Base-by-base conservation (phyloP, 1,140 invertebrate genomes). In the Orussus abietinus region DNA sequence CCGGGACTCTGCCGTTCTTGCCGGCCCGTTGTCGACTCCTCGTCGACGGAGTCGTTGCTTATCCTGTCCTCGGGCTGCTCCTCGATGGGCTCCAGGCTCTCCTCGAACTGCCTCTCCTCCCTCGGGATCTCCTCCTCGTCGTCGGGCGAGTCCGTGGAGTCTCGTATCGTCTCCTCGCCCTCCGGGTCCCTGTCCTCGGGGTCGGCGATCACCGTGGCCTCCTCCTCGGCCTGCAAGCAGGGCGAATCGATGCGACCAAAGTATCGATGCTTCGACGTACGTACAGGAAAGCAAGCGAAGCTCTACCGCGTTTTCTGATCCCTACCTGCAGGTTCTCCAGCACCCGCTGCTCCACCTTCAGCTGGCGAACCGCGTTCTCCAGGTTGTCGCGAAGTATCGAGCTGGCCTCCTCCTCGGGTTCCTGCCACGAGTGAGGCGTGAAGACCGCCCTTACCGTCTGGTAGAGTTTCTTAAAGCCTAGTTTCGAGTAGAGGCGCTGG, bases 391-490 rank as follows among this genome's bases (percentile, higher is more conserved):
- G 52, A 11, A 59, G 31, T 7, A 63, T 36, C 28, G 39, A 33
- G 17, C 36, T 50, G 5, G 40, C 47, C 0, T 60, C 54, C 12
- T 49, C 51, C n/a, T 63, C 55, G 3, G 47, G 37, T 13, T 62
- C 57, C 11, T 53, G 45, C 57, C 57, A 68, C 22, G 46, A 42
- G 20, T 68, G 42, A 3, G 87, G 87, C 53, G 77, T 77, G 59
- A 89, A 78, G 35, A 84, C 82, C 58, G 85, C 85, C 38, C 86
- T 78, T 26, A 85, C 82, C 45, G 83, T 88, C 64, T 84, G 78
- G 57, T 85, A 89, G 53, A 81, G 77, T 66, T 80, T 86, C 54
- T 79, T 79, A 70, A 88, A 90, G 45, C 86, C 85, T 55, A 90
- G 76, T 61, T 89, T 89, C 30, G 76, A 80, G 66, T 89, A 90